Percentiles rank a stretch among this genome's conserved stretches.
phyloP scores from a whole-genome alignment of 2,797 vertebrate species.

The Epinephelus coioides region DNA sequence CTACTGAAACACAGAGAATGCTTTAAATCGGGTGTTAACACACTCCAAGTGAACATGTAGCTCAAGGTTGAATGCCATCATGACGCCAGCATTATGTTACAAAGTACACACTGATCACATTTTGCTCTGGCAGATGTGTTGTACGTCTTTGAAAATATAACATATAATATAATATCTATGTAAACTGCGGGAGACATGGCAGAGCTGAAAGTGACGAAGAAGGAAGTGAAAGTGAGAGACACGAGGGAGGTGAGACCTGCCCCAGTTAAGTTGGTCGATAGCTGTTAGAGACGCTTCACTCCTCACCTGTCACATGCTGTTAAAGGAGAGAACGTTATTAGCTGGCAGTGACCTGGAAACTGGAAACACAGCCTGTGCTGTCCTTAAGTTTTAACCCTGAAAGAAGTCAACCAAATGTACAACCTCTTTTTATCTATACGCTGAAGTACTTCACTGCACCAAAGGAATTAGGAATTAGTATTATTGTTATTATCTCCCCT shows the following conservation, averaged over 20 bases:
- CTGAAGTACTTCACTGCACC: too few species aligned
- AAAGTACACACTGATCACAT: neutral
- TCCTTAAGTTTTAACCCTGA: neutral
- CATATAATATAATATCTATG: too few species aligned
- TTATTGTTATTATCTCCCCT: too few species aligned
- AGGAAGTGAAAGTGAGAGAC: neutral
- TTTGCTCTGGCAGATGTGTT: neutral
- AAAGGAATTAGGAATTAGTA: too few species aligned
- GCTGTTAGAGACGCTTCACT: conserved; percentile 3
- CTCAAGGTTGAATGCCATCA: neutral
- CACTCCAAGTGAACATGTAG: neutral
- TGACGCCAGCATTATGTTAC: neutral
- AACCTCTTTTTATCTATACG: too few species aligned
- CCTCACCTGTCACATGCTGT: conserved; percentile 17
- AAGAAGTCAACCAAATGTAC: too few species aligned
- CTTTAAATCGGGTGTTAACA: neutral
- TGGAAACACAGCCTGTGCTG: neutral
- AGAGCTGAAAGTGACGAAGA: neutral
- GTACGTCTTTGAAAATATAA: neutral
- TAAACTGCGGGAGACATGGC: neutral
- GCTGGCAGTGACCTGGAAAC: conserved; percentile 5
- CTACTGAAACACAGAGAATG: neutral
- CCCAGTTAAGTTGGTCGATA: conserved; percentile 2
- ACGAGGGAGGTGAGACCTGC: neutral
- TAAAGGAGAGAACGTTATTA: neutral